A percentile compares a stretch with the other conserved stretches of the same genome.
These are phyloP conservation scores for Folsomia manolachei DNA, from an alignment of 2,888 invertebrate genomes.

Conservation along the genomic window DNA sequence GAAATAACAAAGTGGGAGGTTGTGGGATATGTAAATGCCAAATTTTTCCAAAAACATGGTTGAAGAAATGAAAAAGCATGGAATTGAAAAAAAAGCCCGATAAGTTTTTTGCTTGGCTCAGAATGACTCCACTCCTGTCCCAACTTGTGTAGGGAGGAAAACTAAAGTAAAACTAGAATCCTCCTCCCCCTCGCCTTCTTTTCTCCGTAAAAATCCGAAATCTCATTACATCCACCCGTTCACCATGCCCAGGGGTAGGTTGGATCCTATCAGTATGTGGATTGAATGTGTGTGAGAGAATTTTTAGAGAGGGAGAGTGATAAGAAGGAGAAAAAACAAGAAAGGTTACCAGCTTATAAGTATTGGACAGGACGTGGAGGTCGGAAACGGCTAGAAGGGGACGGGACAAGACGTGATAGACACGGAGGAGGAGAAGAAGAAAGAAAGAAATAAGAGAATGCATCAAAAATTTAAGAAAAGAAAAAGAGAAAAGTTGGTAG, in stretches of 20 bases:
- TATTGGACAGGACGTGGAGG: slow-evolving; percentile 7
- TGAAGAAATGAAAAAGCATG: no score
- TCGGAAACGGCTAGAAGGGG: neutral
- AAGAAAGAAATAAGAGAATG: slow-evolving; percentile 29
- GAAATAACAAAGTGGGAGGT: no score
- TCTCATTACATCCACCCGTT: neutral
- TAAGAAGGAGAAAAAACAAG: slow-evolving; percentile 4
- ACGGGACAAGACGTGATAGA: slow-evolving; percentile 4
- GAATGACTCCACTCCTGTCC: neutral
- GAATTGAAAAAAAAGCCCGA: no score
- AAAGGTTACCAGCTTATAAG: slow-evolving; percentile 12
- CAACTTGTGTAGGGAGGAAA: no score
- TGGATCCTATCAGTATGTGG: neutral
- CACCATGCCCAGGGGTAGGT: neutral
- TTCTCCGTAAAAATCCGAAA: neutral
- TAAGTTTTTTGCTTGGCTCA: no score
- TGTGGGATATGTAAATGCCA: no score
- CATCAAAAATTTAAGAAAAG: neutral
- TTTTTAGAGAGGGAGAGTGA: slow-evolving; percentile 2
- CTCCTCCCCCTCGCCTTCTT: neutral
- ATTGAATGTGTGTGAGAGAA: neutral
- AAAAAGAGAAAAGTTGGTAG: slow-evolving; percentile 31
- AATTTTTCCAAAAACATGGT: no score
- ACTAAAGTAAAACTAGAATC: neutral
- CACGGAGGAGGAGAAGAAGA: slow-evolving; percentile 8